phyloP scores from a whole-genome alignment of 2,888 invertebrate species.

The Pyrrhosoma nymphula region DNA sequence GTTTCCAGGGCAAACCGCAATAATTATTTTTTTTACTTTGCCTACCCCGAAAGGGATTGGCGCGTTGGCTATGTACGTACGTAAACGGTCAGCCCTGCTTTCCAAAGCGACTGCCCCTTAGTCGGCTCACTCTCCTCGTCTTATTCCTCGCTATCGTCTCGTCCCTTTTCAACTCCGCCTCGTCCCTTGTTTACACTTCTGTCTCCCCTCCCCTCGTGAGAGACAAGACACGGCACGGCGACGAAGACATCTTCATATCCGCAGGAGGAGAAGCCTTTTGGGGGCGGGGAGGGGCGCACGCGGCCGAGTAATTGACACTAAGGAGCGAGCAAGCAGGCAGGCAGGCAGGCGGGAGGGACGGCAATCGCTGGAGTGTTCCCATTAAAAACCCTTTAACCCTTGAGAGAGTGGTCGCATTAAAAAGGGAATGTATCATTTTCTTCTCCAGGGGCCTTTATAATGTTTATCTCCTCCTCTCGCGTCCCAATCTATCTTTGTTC shows the following conservation, averaged over 20 bases:
- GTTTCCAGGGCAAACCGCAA: no score
- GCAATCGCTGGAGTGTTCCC: neutral
- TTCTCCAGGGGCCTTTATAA: neutral
- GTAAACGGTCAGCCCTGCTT: no score
- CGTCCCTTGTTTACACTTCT: constrained; percentile 12
- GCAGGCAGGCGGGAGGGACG: neutral
- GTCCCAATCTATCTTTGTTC: neutral
- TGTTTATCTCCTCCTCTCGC: neutral
- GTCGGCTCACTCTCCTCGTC: neutral
- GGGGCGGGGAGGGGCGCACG: neutral
- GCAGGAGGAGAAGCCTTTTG: neutral
- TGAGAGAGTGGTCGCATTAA: neutral
- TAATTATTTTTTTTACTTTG: no score
- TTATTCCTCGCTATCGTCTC: neutral
- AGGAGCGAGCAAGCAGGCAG: neutral
- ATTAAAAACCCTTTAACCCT: neutral
- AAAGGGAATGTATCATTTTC: neutral
- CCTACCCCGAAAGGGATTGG: no score
- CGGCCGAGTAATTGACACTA: neutral
- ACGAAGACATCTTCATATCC: constrained; percentile 17
- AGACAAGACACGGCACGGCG: neutral
- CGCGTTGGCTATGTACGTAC: no score
- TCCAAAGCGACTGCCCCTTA: neutral
- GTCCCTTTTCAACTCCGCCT: neutral
- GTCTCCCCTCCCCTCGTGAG: neutral